Base-by-base conservation (phyloP, 2,888 invertebrate genomes). In the Athalia rosae region DNA sequence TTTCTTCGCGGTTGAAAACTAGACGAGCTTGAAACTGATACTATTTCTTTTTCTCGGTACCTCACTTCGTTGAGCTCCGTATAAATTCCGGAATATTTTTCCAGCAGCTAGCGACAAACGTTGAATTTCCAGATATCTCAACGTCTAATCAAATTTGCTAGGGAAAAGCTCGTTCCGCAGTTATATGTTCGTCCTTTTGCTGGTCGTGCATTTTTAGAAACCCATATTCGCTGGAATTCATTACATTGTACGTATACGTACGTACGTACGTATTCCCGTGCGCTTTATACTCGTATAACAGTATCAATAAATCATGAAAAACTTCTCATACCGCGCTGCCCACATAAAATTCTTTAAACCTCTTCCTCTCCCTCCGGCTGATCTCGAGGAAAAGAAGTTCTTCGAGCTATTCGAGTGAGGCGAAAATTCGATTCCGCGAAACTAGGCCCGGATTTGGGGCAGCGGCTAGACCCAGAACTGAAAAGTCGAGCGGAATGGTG, bases 381-480 rank as follows among this genome's bases (percentile, higher is more conserved):
- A 48, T 28, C 28, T 28, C 28, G 53, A 6, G 11, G 50, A 4
- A 4, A 28, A 53, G 67, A 67, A 67, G 53, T 67, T 50, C n/a
- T 41, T 50, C n/a, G 2, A 3, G 53, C 67, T 28, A 67, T 67
- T 50, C 41, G 9, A 64, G 64, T 47, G n/a, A 64, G 64, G 2
- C n/a, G 47, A 64, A 45, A 64, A 67, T 53, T 67, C 67, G 67
- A 67, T 67, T 53, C 53, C 64, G 9, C 47, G 45, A 53, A 67
- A 50, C 67, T 50, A 28, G 67, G 53, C 67, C 50, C 48, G 64
- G 66, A 48, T 76, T 66, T 64, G 53, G 28, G 28, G 76, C 67
- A 66, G 76, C 67, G 53, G 63, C 76, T 47, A 63, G 67, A 76
- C 43, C 76, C 62, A 66, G 76, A 58, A 71, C 45, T 58, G 58